Percentiles rank a stretch among this genome's conserved stretches.
Evolutionary conservation across 2,113 vertebrate genomes (phyloP).

Genomic region (Scolopax mira): DNA sequence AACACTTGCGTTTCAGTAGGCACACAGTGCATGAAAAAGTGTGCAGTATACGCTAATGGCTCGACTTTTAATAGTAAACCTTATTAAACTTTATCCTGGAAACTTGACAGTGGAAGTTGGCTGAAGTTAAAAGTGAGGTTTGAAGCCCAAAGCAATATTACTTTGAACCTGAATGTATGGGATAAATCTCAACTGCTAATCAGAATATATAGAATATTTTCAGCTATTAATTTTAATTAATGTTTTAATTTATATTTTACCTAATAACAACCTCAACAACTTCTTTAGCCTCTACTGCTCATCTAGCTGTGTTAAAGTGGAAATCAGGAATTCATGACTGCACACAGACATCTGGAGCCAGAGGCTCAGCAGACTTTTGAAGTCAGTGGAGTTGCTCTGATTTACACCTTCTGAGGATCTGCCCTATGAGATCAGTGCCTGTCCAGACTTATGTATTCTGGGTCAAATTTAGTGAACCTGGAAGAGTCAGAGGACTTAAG

Average conservation of each 20-base stretch:
- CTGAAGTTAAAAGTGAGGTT: slow-evolving; percentile 47
- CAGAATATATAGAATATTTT: slow-evolving; percentile 4
- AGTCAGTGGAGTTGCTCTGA: slow-evolving; percentile 2
- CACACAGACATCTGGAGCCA: not conserved
- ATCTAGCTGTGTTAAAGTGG: not conserved
- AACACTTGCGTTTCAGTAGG: not conserved
- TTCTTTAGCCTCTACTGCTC: not conserved
- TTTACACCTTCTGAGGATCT: slow-evolving; percentile 41
- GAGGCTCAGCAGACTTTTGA: not conserved
- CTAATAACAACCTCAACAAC: not conserved
- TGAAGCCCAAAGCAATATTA: slow-evolving; percentile 33
- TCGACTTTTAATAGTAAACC: not conserved
- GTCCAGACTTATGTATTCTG: not conserved
- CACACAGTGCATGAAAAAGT: not conserved
- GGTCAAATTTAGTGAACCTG: slow-evolving; percentile 14
- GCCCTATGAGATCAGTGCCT: slow-evolving; percentile 15
- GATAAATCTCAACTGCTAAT: slow-evolving; percentile 6
- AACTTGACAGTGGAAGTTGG: slow-evolving; percentile 11
- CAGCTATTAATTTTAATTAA: slow-evolving; percentile 12
- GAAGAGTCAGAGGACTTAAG: slow-evolving; percentile 4
- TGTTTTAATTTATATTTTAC: not conserved
- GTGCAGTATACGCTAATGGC: not conserved
- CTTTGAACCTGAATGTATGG: slow-evolving; percentile 7
- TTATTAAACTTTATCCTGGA: slow-evolving; percentile 36
- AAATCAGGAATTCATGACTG: not conserved